Conservation (phyloP, 2,797 vertebrate species). For the Onychomys torridus region DNA sequence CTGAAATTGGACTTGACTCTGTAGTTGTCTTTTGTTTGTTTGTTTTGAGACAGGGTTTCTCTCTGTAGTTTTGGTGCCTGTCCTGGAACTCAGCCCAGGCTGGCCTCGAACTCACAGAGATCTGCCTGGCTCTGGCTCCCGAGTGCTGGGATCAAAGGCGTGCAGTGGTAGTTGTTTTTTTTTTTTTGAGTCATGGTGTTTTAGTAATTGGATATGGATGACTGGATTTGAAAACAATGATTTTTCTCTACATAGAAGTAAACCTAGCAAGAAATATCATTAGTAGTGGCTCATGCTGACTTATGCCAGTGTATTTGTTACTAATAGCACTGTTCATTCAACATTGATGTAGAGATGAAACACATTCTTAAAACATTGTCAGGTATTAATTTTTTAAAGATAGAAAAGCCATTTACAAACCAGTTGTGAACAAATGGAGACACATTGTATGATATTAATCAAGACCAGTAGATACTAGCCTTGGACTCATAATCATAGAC, state of each 20-base stretch:
- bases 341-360: conserved; percentile 20
- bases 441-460: conserved; percentile 45
- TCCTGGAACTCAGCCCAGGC: too few relatives aligned
- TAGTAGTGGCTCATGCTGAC: not conserved
- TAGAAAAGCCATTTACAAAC: conserved; percentile 31
- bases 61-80: too few relatives aligned
- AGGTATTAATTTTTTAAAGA: conserved; percentile 53
- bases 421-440: conserved; percentile 31
- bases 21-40: not conserved
- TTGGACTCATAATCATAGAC: conserved; percentile 24
- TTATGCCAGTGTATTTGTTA: conserved; percentile 10
- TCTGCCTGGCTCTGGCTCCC: too few relatives aligned
- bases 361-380: not conserved
- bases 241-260: conserved; percentile 38
- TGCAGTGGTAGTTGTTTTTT: too few relatives aligned
- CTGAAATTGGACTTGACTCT: not conserved
- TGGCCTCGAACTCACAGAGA: too few relatives aligned
- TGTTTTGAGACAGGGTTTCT: too few relatives aligned
- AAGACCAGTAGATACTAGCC: not conserved
- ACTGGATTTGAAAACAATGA: conserved; percentile 36
- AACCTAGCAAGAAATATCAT: not conserved
- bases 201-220: conserved; percentile 11
- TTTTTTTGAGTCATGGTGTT: not conserved
- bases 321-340: conserved; percentile 29
- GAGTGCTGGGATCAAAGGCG: too few relatives aligned